These are phyloP conservation scores for Leucoraja erinaceus DNA, from an alignment of 2,113 vertebrate genomes.

Conservation along the genomic window DNA sequence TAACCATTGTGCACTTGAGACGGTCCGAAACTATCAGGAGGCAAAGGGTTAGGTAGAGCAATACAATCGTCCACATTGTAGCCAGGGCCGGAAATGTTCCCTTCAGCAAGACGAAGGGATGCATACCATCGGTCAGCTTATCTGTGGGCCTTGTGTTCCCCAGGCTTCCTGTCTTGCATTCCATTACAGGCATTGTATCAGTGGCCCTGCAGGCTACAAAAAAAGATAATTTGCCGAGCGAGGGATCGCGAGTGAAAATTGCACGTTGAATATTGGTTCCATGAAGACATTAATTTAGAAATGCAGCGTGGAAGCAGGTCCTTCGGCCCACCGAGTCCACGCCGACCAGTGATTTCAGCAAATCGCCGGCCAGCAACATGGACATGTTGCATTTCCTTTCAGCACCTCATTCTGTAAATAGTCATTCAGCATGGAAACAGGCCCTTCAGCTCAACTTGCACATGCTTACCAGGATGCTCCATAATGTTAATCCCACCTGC, in stretches of 20 bases:
- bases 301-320: too few relatives aligned
- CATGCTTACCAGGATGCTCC: too few relatives aligned
- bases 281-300: too few relatives aligned
- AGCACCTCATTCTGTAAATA: neutral
- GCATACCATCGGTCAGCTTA: neutral
- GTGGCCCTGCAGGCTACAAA: neutral
- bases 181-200: neutral
- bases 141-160: neutral
- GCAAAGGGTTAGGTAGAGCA: neutral
- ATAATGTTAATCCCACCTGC: too few relatives aligned
- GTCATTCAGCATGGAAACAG: too few relatives aligned
- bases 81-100: neutral
- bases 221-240: neutral
- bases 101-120: neutral
- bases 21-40: neutral
- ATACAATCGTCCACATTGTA: neutral
- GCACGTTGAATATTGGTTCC: neutral
- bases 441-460: too few relatives aligned
- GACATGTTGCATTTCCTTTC: neutral
- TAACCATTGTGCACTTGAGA: neutral
- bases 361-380: too few relatives aligned
- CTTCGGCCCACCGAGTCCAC: too few relatives aligned
- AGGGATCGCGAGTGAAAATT: neutral
- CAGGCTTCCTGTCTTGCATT: neutral
- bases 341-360: too few relatives aligned